A percentile compares a stretch with the other conserved stretches of the same genome.
phyloP scores from a whole-genome alignment of 2,113 vertebrate genomes.

The Lipophrys pholis region DNA sequence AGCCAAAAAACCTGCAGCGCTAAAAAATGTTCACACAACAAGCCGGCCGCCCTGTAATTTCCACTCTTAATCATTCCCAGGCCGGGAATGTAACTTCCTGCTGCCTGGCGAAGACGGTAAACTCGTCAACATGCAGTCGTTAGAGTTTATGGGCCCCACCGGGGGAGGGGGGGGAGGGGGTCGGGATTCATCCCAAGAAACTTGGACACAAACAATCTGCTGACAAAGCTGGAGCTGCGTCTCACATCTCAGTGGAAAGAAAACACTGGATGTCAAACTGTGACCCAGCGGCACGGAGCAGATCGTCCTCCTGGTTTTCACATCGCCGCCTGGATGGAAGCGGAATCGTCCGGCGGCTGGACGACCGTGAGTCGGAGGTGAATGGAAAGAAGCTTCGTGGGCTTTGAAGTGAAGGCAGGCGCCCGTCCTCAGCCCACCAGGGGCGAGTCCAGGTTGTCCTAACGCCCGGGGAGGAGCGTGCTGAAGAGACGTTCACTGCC shows the following conservation, averaged over 20 bases:
- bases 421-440: too few relatives aligned
- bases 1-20: constrained; percentile 3
- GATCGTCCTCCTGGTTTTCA: constrained; percentile 34
- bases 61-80: constrained; percentile 65
- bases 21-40: constrained; percentile 42
- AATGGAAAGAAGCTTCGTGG: too few relatives aligned
- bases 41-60: constrained; percentile 60
- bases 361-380: too few relatives aligned
- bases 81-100: constrained; percentile 52
- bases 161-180: too few relatives aligned
- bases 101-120: constrained; percentile 35
- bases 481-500: too few relatives aligned
- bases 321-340: constrained; percentile 12
- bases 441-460: too few relatives aligned
- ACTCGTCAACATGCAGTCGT: constrained; percentile 16
- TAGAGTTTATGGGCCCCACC: constrained; percentile 32
- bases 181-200: constrained; percentile 2
- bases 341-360: too few relatives aligned
- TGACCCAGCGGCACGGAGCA: constrained; percentile 7
- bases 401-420: too few relatives aligned
- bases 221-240: constrained; percentile 1
- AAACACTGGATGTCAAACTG: constrained; percentile 25
- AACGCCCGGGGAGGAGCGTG: too few relatives aligned
- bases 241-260: constrained; percentile 19
- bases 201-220: constrained; percentile 9